These are phyloP conservation scores for Pristionchus pacificus DNA, from an alignment of 1,140 invertebrate species.

Conservation along the genomic window DNA sequence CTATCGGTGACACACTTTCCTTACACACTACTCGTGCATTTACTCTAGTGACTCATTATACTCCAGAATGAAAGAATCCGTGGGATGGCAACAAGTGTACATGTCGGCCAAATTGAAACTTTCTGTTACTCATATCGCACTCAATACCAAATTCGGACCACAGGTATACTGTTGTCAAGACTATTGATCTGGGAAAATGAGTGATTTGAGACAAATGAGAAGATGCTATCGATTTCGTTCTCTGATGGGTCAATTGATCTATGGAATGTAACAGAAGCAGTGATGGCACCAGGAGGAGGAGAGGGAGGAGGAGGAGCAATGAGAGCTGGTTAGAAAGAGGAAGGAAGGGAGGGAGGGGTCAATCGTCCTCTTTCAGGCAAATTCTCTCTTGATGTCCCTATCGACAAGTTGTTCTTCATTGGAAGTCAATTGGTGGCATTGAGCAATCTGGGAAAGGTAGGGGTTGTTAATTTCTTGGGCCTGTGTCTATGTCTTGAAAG, in stretches of 20 bases:
- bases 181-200: background rate
- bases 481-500: too few species aligned
- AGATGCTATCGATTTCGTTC: conserved; percentile 83
- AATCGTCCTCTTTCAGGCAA: conserved; percentile 25
- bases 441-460: conserved; percentile 86
- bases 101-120: conserved; percentile 84
- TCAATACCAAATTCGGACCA: conserved; percentile 84
- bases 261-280: conserved; percentile 79
- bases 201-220: conserved; percentile 66
- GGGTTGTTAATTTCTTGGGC: too few species aligned
- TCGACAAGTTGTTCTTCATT: conserved; percentile 94
- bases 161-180: background rate
- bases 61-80: conserved; percentile 82
- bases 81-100: conserved; percentile 89
- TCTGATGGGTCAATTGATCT: conserved; percentile 74
- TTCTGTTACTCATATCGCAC: conserved; percentile 82
- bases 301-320: too few species aligned
- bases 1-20: conserved; percentile 83
- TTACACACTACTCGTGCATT: conserved; percentile 22
- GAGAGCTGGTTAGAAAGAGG: background rate
- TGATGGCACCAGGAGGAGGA: conserved; percentile 10
- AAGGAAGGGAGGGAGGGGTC: too few species aligned
- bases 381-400: conserved; percentile 67
- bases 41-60: conserved; percentile 12
- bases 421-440: conserved; percentile 90